Evolutionary conservation across 2,113 vertebrate genomes (phyloP).

Genomic region (Coptodon rendalli): DNA sequence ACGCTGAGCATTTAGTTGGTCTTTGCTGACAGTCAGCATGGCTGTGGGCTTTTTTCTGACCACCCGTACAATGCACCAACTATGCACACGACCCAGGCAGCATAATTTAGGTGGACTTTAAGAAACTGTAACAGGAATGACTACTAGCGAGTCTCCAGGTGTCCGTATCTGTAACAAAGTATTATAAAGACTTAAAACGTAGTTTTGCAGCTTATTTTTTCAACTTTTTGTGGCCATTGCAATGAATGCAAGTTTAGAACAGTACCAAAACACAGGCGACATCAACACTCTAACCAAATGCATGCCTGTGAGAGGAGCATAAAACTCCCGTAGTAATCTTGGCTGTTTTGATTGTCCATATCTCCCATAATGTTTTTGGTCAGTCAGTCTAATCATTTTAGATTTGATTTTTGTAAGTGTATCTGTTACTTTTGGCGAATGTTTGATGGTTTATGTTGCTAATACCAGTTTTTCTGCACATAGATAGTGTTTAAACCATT

Average conservation of each 20-base stretch:
- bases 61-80: not conserved
- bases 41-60: not conserved
- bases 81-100: not conserved
- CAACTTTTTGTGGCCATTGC: not conserved
- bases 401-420: rapidly evolving
- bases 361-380: not conserved
- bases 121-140: not conserved
- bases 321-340: rapidly evolving
- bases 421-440: not conserved
- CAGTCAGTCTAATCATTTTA: not conserved
- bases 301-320: not conserved
- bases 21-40: not conserved
- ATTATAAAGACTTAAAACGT: not conserved
- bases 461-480: not conserved
- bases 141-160: not conserved
- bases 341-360: not conserved
- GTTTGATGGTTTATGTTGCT: not conserved
- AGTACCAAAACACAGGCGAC: not conserved
- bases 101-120: not conserved
- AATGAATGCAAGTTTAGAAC: not conserved
- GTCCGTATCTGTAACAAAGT: not conserved
- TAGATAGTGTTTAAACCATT: rapidly evolving
- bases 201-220: not conserved
- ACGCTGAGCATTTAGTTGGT: not conserved
- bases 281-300: not conserved